Conservation (phyloP, 2,888 invertebrate genomes). For the Allolobophora icterica region DNA sequence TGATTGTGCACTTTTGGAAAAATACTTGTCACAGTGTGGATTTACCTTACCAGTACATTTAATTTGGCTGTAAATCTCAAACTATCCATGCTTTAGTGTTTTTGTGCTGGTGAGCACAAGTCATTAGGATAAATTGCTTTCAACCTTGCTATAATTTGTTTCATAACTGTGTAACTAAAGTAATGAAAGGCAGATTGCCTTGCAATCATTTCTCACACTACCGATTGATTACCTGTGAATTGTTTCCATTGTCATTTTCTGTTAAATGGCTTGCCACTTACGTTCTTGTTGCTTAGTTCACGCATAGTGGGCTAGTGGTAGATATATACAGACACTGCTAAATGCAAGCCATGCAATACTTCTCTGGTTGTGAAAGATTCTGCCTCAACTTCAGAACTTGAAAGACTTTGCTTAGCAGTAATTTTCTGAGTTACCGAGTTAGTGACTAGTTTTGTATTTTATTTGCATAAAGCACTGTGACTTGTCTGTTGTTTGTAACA, state of each 20-base stretch:
- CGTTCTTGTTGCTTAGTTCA: not conserved
- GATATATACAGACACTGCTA: not conserved
- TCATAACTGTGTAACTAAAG: too few species aligned
- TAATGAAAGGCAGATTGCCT: too few species aligned
- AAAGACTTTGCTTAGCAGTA: not conserved
- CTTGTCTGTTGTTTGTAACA: not conserved
- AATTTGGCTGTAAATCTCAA: constrained; percentile 9
- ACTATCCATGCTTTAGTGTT: not conserved
- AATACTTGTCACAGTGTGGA: not conserved
- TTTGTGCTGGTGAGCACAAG: too few species aligned
- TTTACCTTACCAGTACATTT: not conserved
- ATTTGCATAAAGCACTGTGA: not conserved
- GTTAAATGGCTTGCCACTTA: too few species aligned
- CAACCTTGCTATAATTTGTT: not conserved
- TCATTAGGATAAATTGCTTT: constrained; percentile 1
- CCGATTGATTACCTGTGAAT: not conserved
- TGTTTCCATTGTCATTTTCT: not conserved
- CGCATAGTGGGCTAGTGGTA: too few species aligned
- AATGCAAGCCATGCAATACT: not conserved
- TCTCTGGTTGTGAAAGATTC: not conserved
- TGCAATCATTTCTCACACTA: not conserved
- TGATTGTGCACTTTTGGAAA: not conserved
- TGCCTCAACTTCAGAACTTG: not conserved
- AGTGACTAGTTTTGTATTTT: not conserved
- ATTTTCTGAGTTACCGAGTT: not conserved